Base-by-base conservation (phyloP, 2,888 invertebrate species). In the Bibio marci region DNA sequence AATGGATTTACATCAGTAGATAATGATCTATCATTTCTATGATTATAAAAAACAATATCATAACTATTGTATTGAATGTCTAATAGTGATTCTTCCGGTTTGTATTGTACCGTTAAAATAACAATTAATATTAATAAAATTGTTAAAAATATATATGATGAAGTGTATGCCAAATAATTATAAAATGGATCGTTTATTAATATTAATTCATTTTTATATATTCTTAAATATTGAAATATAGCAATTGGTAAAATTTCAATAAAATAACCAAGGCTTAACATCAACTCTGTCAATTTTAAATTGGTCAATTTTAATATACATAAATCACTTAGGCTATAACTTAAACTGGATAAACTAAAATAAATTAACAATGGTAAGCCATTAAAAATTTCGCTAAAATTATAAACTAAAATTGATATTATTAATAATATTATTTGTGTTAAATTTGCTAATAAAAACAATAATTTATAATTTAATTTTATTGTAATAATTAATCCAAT, bases 231-330 rank as follows among this genome's bases (percentile, higher is more conserved):
- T 14, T 32, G 32, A 32, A 32, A 10, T 14, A 32, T 11, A 17
- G 14, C 17, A n/a, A 32, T 14, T 14, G 32, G 32, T 17, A 32
- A 17, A 14, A 32, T 17, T 19, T 39, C 33, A 5, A 39, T 27
- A 3, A 27, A 17, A 25, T 39, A 39, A 12, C 34, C 38, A 18
- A 33, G 1, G 2, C 18, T 17, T 8, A 39, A 34, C 12, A 39
- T 34, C 13, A 32, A 7, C 28, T 39, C 38, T 13, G 32, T 33
- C 10, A 26, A 34, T 34, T 33, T 19, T 15, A 39, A 19, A 34
- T 14, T 31, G 3, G 34, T 28, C 8, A 33, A 18, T 12, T 33
- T 17, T 5, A 34, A 12, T 4, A 34, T 22, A 12, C 14, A 15
- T 15, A 39, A 27, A n/a, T 39, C 38, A 13, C 19, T 4, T n/a